Base-by-base conservation (phyloP, 2,888 invertebrate species). In the Callyntrura guangdongensis region DNA sequence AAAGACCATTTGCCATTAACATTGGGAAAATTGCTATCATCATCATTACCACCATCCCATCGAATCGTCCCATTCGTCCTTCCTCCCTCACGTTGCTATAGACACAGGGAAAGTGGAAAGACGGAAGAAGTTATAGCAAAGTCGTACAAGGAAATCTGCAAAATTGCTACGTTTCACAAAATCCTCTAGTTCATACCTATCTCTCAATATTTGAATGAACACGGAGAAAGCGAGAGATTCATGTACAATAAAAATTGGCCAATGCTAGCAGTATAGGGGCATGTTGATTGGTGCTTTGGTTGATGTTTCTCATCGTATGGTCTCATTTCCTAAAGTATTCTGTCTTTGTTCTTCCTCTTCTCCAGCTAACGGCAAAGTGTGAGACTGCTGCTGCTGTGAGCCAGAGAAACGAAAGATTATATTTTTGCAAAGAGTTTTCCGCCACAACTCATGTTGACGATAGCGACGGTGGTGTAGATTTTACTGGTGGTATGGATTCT, bases 231-330 rank as follows among this genome's bases (percentile, higher is more conserved):
- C 17, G 17, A n/a, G 59, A 59, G 17, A n/a, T 17, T 6, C 17
- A 17, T 0, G n/a, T n/a, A 59, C 59, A 59, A n/a, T 59, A 17
- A 6, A n/a, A n/a, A 36, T 36, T n/a, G 6, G 59, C 17, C 4
- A 17, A n/a, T 59, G 59, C 4, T 59, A n/a, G 4, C n/a, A 2
- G 59, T 4, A 59, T 5, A 59, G 17, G 5, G 0, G 20, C 1
- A 36, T 36, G 36, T 36, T 36, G 36, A 36, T 36, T 36, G 36
- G 36, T 36, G 36, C 36, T 36, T 36, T 6, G n/a, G 61, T 22
- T 22, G n/a, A 17, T 22, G 22, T 79, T 79, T 79, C 56, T 79
- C 79, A 27, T 79, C 56, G 56, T 79, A 79, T 79, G 79, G 79
- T 36, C 56, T 79, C 79, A 79, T 79, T 79, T 79, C 79, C 79